Percentiles rank a stretch among this genome's conserved stretches.
These are phyloP conservation scores for Harpagus bidentatus DNA, from an alignment of 2,113 vertebrate genomes.

Conservation along the genomic window DNA sequence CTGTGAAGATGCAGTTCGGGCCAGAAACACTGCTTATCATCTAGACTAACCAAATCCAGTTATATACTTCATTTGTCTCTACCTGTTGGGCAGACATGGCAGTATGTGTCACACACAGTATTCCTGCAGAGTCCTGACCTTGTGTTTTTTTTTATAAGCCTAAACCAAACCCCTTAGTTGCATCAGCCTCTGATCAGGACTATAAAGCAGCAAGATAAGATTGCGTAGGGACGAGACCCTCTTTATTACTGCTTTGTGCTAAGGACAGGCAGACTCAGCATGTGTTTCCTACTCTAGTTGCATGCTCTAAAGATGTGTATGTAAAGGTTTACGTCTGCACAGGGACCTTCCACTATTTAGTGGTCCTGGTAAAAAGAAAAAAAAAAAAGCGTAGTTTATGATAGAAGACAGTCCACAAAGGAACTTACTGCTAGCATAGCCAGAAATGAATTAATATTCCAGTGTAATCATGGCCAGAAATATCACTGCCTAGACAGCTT, in stretches of 20 bases:
- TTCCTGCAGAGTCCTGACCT: background rate
- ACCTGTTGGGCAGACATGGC: background rate
- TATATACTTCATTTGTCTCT: background rate
- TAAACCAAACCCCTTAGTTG: background rate
- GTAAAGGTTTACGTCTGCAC: background rate
- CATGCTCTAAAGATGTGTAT: background rate
- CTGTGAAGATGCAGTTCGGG: background rate
- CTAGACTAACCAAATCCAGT: background rate
- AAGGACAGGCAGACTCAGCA: background rate
- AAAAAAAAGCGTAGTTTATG: background rate
- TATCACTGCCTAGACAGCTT: background rate
- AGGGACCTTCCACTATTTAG: background rate
- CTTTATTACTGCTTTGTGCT: background rate
- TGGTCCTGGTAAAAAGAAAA: accelerated
- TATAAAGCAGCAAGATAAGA: background rate
- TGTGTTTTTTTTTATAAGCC: background rate
- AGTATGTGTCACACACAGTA: no score
- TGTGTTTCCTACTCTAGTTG: background rate
- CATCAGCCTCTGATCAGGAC: background rate
- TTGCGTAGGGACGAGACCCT: background rate
- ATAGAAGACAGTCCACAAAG: background rate
- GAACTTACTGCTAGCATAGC: background rate
- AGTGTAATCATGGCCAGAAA: background rate
- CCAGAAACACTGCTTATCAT: background rate
- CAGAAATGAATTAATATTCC: background rate